Percentiles rank a stretch among this genome's conserved stretches.
These are phyloP conservation scores for Lycophotia porphyrea DNA, from an alignment of 2,888 invertebrate genomes.

Conservation along the genomic window DNA sequence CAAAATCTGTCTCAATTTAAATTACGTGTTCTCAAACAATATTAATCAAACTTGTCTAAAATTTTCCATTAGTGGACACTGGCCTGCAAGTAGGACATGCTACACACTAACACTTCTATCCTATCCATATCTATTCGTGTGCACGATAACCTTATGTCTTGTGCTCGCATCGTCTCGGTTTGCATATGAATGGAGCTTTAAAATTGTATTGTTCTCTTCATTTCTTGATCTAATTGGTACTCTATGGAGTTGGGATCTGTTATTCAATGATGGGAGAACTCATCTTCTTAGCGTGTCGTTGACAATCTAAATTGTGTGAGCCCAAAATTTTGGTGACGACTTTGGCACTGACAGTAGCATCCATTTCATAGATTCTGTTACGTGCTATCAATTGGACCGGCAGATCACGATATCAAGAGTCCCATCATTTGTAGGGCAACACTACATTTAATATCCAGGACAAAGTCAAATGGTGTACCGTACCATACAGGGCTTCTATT, in stretches of 20 bases:
- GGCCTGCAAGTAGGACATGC: conserved; percentile 48
- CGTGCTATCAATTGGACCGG: background rate
- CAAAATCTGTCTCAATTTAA: background rate
- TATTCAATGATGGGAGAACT: background rate
- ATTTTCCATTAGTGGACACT: conserved; percentile 48
- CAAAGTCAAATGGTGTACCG: background rate
- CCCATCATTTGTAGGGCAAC: background rate
- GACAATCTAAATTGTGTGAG: background rate
- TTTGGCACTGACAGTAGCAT: background rate
- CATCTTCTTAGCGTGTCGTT: background rate
- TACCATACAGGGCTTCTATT: too few species aligned
- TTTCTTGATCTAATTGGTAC: conserved; percentile 20
- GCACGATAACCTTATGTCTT: conserved; percentile 53
- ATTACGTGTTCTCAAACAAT: background rate
- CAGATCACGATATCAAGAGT: background rate
- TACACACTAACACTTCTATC: conserved; percentile 37
- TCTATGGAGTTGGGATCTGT: background rate
- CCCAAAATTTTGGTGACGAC: background rate
- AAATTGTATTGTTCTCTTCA: conserved; percentile 42
- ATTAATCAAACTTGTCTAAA: conserved; percentile 21
- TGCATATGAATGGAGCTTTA: conserved; percentile 48
- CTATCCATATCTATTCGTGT: conserved; percentile 39
- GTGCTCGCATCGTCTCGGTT: conserved; percentile 28
- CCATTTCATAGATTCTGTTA: background rate
- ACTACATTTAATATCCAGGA: background rate